Percentiles rank a stretch among this genome's conserved stretches.
These are phyloP conservation scores for Julus scanicus DNA, from an alignment of 2,888 invertebrate species.

Conservation along the genomic window DNA sequence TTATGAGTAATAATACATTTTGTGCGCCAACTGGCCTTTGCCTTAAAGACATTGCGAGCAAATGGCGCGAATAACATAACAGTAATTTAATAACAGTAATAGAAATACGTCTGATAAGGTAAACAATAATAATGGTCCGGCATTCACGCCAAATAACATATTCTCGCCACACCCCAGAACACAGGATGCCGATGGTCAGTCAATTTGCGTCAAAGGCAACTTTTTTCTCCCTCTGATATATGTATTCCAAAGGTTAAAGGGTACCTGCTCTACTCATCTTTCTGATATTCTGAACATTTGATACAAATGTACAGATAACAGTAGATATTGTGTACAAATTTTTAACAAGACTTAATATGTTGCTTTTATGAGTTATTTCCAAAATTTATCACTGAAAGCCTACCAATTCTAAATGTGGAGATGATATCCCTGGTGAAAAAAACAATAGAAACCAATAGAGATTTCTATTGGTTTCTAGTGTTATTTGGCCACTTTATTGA, in stretches of 20 bases:
- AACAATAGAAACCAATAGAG: too few relatives aligned
- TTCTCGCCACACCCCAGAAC: not conserved
- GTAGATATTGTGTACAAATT: too few relatives aligned
- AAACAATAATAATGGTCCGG: not conserved
- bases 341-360: too few relatives aligned
- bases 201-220: not conserved
- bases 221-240: not conserved
- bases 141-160: not conserved
- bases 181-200: not conserved
- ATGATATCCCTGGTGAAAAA: too few relatives aligned
- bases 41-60: conserved; percentile 5
- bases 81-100: not conserved
- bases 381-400: too few relatives aligned
- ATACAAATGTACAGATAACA: too few relatives aligned
- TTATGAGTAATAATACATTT: not conserved
- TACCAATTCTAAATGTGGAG: too few relatives aligned
- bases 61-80: not conserved
- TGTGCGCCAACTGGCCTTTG: conserved; percentile 19
- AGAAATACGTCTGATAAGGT: not conserved
- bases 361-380: too few relatives aligned
- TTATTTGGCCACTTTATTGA: too few relatives aligned
- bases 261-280: not conserved
- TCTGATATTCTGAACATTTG: too few relatives aligned
- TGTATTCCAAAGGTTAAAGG: not conserved
- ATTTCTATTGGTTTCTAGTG: too few relatives aligned